These are phyloP conservation scores for Perccottus glenii DNA, from an alignment of 2,113 vertebrate genomes.

Conservation along the genomic window DNA sequence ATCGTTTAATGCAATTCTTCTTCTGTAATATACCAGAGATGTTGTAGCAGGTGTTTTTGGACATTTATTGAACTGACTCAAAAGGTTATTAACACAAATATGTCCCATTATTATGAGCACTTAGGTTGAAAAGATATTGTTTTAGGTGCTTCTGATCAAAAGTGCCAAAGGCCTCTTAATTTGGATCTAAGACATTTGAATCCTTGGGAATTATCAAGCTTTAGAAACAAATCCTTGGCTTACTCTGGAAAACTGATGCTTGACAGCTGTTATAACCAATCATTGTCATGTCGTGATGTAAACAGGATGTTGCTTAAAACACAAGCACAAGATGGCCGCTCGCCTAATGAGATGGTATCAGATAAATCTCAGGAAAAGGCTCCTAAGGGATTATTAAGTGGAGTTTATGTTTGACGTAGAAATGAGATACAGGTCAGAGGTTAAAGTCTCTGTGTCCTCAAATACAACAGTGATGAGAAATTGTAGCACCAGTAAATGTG, in stretches of 20 bases:
- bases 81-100: too few species aligned
- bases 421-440: slow-evolving; percentile 8
- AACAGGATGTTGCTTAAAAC: background rate
- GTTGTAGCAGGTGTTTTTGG: too few species aligned
- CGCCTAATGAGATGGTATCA: background rate
- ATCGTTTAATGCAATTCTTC: too few species aligned
- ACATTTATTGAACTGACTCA: too few species aligned
- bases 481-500: background rate
- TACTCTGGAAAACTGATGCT: background rate
- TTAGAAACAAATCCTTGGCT: background rate
- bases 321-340: background rate
- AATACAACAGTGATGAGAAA: background rate
- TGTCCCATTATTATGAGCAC: too few species aligned
- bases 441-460: background rate
- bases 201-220: too few species aligned
- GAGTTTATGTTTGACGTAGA: slow-evolving; percentile 4
- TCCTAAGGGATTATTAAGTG: slow-evolving; percentile 2
- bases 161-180: background rate
- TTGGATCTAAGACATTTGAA: background rate
- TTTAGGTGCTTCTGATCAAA: too few species aligned
- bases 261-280: background rate
- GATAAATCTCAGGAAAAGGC: background rate
- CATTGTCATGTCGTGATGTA: background rate
- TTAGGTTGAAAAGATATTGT: too few species aligned
- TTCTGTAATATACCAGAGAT: too few species aligned